phyloP scores from a whole-genome alignment of 2,113 vertebrate genomes.

The Thalassoma bifasciatum region DNA sequence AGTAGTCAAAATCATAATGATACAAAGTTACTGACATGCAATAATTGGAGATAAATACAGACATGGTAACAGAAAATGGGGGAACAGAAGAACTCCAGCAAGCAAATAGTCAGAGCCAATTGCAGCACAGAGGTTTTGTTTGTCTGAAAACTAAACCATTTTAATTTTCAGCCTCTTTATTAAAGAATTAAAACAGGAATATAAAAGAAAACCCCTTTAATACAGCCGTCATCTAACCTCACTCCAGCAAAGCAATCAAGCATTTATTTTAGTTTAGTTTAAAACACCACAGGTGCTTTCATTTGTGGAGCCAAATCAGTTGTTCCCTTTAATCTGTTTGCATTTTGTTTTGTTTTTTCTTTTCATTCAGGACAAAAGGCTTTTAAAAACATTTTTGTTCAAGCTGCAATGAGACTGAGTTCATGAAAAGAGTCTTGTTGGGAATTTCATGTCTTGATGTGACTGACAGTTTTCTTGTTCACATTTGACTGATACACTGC shows the following conservation, averaged over 20 bases:
- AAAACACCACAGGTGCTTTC: background rate
- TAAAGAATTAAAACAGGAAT: background rate
- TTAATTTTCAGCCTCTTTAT: too few species aligned
- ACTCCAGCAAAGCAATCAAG: constrained; percentile 25
- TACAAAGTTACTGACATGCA: too few species aligned
- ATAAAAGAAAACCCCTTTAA: background rate
- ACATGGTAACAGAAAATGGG: too few species aligned
- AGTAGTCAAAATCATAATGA: too few species aligned
- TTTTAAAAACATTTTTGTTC: background rate
- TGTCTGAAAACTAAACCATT: too few species aligned
- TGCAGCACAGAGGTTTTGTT: too few species aligned
- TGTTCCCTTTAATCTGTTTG: background rate
- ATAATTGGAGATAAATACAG: too few species aligned
- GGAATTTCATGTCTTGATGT: constrained; percentile 9
- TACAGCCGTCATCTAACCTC: background rate
- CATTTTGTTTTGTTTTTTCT: background rate
- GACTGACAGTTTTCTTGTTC: constrained; percentile 37
- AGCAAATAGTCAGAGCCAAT: too few species aligned
- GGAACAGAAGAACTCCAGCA: too few species aligned
- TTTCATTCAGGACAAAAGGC: background rate
- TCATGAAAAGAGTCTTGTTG: background rate
- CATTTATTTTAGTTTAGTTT: background rate
- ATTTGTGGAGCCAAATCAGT: background rate
- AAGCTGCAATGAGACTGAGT: background rate
- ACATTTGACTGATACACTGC: constrained; percentile 33